phyloP scores from a whole-genome alignment of 2,797 vertebrate genomes.

The Lepilemur ruficaudatus region DNA sequence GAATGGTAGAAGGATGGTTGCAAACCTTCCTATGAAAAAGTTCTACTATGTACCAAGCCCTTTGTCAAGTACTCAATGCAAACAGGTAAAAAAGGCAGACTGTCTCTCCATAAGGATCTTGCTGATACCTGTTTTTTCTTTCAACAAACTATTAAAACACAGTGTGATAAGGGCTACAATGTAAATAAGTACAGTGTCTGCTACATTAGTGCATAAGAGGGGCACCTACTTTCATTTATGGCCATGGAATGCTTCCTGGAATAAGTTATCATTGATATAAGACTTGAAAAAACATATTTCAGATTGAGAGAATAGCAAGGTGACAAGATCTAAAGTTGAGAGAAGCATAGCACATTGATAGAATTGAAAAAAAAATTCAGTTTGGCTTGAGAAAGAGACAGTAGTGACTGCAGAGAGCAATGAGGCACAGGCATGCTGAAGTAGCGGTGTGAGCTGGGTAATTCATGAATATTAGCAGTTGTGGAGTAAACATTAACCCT shows the following conservation, averaged over 20 bases:
- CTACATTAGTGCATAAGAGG: not conserved
- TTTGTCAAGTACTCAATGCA: not conserved
- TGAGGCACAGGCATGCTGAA: not conserved
- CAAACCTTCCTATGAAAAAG: not conserved
- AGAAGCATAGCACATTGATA: not conserved
- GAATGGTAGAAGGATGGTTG: not conserved
- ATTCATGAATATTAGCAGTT: not conserved
- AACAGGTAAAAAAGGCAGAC: not conserved
- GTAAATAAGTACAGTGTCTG: not conserved
- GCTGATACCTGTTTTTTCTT: not conserved
- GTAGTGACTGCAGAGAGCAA: not conserved
- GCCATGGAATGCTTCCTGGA: constrained; percentile 13
- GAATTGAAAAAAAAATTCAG: not conserved
- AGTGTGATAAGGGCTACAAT: not conserved
- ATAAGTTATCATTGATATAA: not conserved
- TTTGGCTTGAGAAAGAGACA: not conserved
- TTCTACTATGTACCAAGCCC: not conserved
- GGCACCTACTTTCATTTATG: not conserved
- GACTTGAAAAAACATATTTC: not conserved
- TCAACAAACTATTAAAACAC: not conserved
- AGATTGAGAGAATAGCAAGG: not conserved
- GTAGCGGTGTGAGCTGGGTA: not conserved
- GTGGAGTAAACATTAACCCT: not conserved
- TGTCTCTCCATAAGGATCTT: not conserved
- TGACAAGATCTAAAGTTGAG: not conserved